phyloP scores from a whole-genome alignment of 2,888 invertebrate genomes.

The Zhuqinia jingwanae region DNA sequence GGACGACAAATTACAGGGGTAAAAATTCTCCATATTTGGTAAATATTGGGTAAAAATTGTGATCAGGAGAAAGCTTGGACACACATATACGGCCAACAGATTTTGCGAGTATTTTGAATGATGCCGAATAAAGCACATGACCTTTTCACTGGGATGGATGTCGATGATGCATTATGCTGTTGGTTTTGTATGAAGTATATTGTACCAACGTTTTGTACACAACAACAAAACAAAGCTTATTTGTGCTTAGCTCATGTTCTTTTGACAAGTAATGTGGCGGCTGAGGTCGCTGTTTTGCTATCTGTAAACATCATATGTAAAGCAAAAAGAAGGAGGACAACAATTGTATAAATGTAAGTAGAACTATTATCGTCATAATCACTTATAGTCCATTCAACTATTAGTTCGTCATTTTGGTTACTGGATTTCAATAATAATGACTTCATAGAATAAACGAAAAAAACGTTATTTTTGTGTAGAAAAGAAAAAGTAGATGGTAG shows the following conservation, averaged over 20 bases:
- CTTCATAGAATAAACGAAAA: too few species aligned
- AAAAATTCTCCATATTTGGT: too few species aligned
- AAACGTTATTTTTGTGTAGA: too few species aligned
- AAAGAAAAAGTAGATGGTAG: background rate
- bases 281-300: background rate
- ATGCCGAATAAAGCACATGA: background rate
- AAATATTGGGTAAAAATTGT: too few species aligned
- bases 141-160: background rate
- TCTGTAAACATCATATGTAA: background rate
- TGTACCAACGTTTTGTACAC: background rate
- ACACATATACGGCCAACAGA: too few species aligned
- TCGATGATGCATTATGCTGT: background rate
- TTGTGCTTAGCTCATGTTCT: background rate
- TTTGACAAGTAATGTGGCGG: conserved; percentile 12
- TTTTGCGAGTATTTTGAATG: too few species aligned
- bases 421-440: too few species aligned
- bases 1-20: too few species aligned
- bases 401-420: conserved; percentile 11
- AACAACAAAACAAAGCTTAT: background rate
- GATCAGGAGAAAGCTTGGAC: too few species aligned
- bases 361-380: conserved; percentile 19
- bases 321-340: background rate
- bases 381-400: background rate
- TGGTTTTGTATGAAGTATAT: background rate
- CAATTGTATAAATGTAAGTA: background rate